These are phyloP conservation scores for Percopsis transmontana DNA, from an alignment of 2,113 vertebrate species.

Conservation along the genomic window DNA sequence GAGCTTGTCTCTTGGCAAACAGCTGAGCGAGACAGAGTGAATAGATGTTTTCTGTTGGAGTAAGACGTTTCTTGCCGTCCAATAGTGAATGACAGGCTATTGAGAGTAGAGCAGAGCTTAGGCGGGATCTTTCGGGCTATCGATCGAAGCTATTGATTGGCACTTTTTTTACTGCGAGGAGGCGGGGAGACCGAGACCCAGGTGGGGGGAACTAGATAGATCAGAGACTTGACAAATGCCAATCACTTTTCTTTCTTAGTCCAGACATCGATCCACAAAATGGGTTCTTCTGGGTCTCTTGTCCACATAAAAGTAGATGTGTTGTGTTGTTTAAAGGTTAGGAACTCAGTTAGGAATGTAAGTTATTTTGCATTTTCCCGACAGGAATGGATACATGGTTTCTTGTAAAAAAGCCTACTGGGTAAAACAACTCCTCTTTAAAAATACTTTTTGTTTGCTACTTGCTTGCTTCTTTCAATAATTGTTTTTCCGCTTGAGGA, in stretches of 20 bases:
- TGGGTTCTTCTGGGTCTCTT: not conserved
- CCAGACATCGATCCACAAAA: conserved; percentile 32
- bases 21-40: conserved; percentile 49
- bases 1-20: conserved; percentile 35
- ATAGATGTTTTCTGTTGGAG: conserved; percentile 54
- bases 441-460: conserved; percentile 41
- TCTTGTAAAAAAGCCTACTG: conserved; percentile 7
- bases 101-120: conserved; percentile 55
- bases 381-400: too few relatives aligned
- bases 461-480: conserved; percentile 44
- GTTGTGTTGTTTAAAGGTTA: too few relatives aligned
- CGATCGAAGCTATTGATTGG: conserved; percentile 66
- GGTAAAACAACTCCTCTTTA: conserved; percentile 31
- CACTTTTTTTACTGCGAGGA: conserved; percentile 29
- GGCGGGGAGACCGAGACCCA: conserved; percentile 20
- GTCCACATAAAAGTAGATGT: too few relatives aligned
- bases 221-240: conserved; percentile 59
- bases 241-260: conserved; percentile 49
- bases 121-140: conserved; percentile 59
- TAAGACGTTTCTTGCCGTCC: conserved; percentile 49
- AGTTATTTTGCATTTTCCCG: too few relatives aligned
- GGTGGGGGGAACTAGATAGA: conserved; percentile 56
- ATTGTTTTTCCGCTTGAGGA: conserved; percentile 16
- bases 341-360: too few relatives aligned
- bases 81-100: conserved; percentile 63